These are phyloP conservation scores for Axea sp. DNA, from an alignment of 2,888 invertebrate genomes.

Conservation along the genomic window DNA sequence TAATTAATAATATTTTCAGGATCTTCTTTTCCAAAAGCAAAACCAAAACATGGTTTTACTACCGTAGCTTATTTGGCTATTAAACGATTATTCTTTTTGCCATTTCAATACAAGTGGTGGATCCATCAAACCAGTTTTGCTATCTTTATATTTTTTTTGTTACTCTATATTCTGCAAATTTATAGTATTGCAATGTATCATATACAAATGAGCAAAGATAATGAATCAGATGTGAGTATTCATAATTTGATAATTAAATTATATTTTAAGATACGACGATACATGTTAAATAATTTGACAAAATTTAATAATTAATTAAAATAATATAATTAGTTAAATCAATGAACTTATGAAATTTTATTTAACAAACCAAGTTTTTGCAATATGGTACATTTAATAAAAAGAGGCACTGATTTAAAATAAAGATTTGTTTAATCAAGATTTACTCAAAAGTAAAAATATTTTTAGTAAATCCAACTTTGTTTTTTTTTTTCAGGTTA, in stretches of 20 bases:
- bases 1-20: no score
- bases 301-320: neutral
- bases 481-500: constrained; percentile 78
- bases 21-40: constrained; percentile 96
- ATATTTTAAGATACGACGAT: no score
- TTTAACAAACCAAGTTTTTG: no score
- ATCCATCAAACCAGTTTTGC: constrained; percentile 90
- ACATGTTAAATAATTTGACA: no score
- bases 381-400: no score
- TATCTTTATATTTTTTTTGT: constrained; percentile 87
- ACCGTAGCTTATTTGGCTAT: constrained; percentile 92
- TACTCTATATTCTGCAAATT: constrained; percentile 89
- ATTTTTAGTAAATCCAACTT: no score
- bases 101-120: constrained; percentile 94
- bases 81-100: constrained; percentile 89
- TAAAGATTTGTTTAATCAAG: no score
- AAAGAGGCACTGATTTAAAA: no score
- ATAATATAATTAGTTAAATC: no score
- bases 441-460: no score
- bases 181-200: constrained; percentile 83
- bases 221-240: constrained; percentile 81
- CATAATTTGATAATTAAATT: no score
- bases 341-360: no score
- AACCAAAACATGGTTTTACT: constrained; percentile 94
- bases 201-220: constrained; percentile 70